Evolutionary conservation across 2,113 vertebrate genomes (phyloP), one percentile per base, ranked within the genome.

Genomic region (Empidonax traillii): DNA sequence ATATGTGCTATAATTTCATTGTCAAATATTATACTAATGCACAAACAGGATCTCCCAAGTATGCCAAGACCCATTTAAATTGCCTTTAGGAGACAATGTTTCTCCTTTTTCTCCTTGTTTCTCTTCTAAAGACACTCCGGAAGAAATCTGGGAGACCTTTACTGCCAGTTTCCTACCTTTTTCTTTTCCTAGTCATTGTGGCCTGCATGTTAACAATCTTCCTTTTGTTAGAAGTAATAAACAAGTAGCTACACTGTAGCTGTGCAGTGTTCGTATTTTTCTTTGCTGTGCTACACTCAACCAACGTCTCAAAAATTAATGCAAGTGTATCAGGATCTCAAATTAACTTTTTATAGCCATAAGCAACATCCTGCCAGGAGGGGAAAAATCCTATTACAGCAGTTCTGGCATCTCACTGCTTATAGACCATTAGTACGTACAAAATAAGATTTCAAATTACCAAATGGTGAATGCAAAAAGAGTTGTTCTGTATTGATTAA

Each of bases 321-420:
- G 98, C 97, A 98, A 98, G 97, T 98, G 98, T 98, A 98, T 98
- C 98, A 98, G 97, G 95, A 98, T 98, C 98, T 98, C 98, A 99
- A 99, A 99, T 99, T 98, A 99, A 98, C 98, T 99, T 99, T 97
- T 97, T 96, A 98, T 98, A 98, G 98, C 98, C 98, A 98, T 98
- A 94, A 99, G 98, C 98, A 97, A 99, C 92, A 97, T 98, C 98
- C 97, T 95, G 97, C 97, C 97, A 98, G 96, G 95, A 97, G 94
- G 91, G 94, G 91, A 75, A 89, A 98, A 98, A 98, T 97, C 96
- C 97, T 97, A 97, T 98, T 98, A 97, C 58, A 98, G 96, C 94
- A 94, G 93, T 81, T 84, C 94, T 96, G 95, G 97, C 91, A 98
- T 95, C 95, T 98, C 96, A 97, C 91, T 92, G 94, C 95, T 96